phyloP scores from a whole-genome alignment of 2,888 invertebrate genomes.

The Prosopocoilus inquinatus region DNA sequence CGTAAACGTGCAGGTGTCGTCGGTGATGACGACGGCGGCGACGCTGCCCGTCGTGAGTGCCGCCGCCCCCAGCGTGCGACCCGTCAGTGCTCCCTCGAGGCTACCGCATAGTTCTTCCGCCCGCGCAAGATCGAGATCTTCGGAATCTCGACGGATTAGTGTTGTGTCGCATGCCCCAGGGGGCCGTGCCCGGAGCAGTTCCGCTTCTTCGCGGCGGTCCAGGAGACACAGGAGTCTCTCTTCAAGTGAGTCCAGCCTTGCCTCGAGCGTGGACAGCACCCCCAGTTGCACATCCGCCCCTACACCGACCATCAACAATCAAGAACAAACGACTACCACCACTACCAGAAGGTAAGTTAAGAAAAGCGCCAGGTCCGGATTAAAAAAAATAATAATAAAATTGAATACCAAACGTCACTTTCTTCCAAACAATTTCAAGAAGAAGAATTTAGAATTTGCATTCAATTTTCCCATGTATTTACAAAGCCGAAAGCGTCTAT shows the following conservation, averaged over 20 bases:
- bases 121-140: slow-evolving; percentile 35
- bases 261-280: slow-evolving; percentile 46
- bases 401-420: background rate
- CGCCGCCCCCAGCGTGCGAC: slow-evolving; percentile 30
- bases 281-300: slow-evolving; percentile 42
- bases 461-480: background rate
- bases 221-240: slow-evolving; percentile 46
- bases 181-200: slow-evolving; percentile 43
- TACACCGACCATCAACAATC: slow-evolving; percentile 26
- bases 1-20: background rate
- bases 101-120: slow-evolving; percentile 22
- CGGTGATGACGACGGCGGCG: background rate
- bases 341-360: slow-evolving; percentile 19
- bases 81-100: slow-evolving; percentile 47
- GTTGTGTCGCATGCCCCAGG: slow-evolving; percentile 37
- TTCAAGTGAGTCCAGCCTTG: slow-evolving; percentile 47
- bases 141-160: slow-evolving; percentile 28
- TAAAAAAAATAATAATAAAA: background rate
- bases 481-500: no score
- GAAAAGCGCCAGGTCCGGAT: no score
- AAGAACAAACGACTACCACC: slow-evolving; percentile 31
- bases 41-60: slow-evolving; percentile 3
- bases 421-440: background rate
- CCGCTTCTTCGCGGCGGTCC: slow-evolving; percentile 42
- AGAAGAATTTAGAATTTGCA: background rate